Evolutionary conservation across 2,888 invertebrate species (phyloP), one percentile per base, ranked within the genome.

Genomic region (Eristalis intricaria): DNA sequence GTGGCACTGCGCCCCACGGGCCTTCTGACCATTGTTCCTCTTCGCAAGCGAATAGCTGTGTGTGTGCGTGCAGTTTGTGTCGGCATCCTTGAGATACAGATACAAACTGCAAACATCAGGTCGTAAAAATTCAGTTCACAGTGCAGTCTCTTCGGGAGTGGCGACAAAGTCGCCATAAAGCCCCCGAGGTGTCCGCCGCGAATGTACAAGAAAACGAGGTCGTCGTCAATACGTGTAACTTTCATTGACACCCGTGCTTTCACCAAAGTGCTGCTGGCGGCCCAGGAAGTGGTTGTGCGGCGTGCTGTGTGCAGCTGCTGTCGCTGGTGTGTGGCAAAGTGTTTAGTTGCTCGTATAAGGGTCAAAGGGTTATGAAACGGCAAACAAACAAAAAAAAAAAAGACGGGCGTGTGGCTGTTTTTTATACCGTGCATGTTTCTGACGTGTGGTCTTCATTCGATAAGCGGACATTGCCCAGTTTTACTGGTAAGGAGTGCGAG

Each of bases 71-170:
- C 4, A 15, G 15, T 43, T 43, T 43, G 60, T 26, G 60, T 60
- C 26, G 11, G 23, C 15, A 60, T 60, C 60, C 60, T 60, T 60
- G 60, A 23, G 60, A 26, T 60, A 29, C 60, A 5, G 23, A n/a
- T n/a, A n/a, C n/a, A 4, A 13, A 15, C 60, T 11, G 26, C 23
- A 26, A 15, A 60, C 23, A 15, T 15, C 26, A 26, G 4, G 76
- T 77, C 73, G 68, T 85, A 77, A 81, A 85, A 85, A 68, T 70
- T 63, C n/a, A 81, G 71, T 80, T 81, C 26, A 76, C 71, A 50
- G 19, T 19, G 19, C 19, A 19, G 50, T 50, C 50, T 80, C 26
- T 40, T 76, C 70, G 50, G 50, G 65, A 74, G 60, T 50, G 50
- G 75, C 75, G 80, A 71, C 76, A 84, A 75, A 75, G 69, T 65